Evolutionary conservation across 2,888 invertebrate genomes (phyloP), one percentile per base, ranked within the genome.

Genomic region (Tromatobia lineatoria): DNA sequence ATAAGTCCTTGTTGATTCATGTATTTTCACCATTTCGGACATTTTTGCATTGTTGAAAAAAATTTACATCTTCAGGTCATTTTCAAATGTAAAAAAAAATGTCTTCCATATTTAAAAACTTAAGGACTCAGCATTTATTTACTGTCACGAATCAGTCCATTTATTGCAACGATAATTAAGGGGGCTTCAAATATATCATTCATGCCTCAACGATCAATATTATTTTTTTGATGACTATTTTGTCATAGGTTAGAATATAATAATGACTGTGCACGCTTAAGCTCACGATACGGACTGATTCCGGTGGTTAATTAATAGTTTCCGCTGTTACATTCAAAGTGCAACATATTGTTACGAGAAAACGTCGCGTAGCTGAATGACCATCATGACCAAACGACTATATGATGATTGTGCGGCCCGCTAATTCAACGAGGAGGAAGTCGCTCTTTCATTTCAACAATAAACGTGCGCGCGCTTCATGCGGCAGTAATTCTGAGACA

Each of bases 371-470:
- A 74, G 84, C 71, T 84, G 78, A 81, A 75, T 79, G 81, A 81
- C 70, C 81, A 70, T 84, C 74, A 84, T 79, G 84, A 78, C 74
- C 54, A 81, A 84, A 84, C 73, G 29, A 25, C 66, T 71, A 74
- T 75, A 78, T 71, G 81, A 84, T 81, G 70, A 84, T 84, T 81
- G 84, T 81, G 78, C 84, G 70, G 20, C 59, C 69, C 81, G 74
- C 75, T 81, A 85, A 85, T 86, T 86, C 78, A 83, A 86, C 80
- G 71, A 75, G 80, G 71, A 79, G 85, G 86, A 86, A 85, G 86
- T 83, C 59, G 77, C 81, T 75, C 78, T 82, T 81, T 85, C 80
- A 78, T 78, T 86, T 69, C 45, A 71, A 83, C 85, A 82, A 83
- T 86, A 78, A 83, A 81, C 34, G 42, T 64, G 61, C 70, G 23